Evolutionary conservation across 1,140 invertebrate genomes (phyloP).

Genomic region (Coenobita brevimanus): DNA sequence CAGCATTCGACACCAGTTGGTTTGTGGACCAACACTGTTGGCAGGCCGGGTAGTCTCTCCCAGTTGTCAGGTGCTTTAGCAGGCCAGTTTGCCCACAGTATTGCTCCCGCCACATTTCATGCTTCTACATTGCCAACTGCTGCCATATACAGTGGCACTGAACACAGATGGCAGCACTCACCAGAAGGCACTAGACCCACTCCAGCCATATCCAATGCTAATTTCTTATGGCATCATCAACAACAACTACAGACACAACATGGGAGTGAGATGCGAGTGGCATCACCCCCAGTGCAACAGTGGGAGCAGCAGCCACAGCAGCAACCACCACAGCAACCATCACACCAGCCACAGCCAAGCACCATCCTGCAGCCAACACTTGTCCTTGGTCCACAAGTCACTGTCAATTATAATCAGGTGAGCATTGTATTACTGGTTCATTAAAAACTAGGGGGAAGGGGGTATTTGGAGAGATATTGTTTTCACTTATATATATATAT

Average conservation of each 20-base stretch:
- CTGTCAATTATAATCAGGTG: conserved; percentile 61
- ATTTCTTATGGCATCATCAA: neutral
- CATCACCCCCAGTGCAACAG: neutral
- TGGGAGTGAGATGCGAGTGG: neutral
- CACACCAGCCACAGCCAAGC: conserved; percentile 25
- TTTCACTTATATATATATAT: no score
- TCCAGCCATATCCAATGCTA: conserved; percentile 30
- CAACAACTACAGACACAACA: conserved; percentile 12
- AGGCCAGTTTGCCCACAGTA: neutral
- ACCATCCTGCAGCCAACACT: conserved; percentile 59
- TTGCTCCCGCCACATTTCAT: neutral
- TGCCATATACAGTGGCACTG: neutral
- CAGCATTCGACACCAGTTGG: neutral
- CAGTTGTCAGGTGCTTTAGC: neutral
- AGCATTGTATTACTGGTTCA: no score
- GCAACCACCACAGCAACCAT: conserved; percentile 34
- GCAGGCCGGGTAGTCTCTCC: neutral
- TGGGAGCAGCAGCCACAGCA: conserved; percentile 38
- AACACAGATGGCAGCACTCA: neutral
- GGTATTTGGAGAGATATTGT: no score
- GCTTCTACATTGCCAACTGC: neutral
- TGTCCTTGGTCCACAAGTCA: conserved; percentile 61
- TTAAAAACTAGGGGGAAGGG: no score
- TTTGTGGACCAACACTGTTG: neutral
- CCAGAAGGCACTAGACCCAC: conserved; percentile 5